Evolutionary conservation across 2,888 invertebrate species (phyloP).

Genomic region (Pediacus dermestoides): DNA sequence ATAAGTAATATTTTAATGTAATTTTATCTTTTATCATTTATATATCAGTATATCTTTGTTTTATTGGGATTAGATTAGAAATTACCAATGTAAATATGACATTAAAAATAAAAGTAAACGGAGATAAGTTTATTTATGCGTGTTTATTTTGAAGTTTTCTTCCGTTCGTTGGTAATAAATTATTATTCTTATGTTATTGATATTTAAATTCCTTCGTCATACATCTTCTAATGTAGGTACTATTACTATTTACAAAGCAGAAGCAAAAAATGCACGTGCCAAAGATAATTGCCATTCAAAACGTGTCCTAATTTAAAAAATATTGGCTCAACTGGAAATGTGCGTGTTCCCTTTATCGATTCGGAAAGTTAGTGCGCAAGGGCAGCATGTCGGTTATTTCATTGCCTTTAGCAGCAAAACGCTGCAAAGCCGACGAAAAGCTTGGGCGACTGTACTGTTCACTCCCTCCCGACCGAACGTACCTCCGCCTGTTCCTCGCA

Average conservation of each 20-base stretch:
- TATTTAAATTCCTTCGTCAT: no score
- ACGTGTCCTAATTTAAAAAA: slow-evolving; percentile 26
- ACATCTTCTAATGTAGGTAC: no score
- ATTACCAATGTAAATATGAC: no score
- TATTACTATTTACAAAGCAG: slow-evolving; percentile 4
- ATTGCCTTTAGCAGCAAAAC: slow-evolving; percentile 9
- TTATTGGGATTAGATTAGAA: no score
- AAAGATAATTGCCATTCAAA: slow-evolving; percentile 19
- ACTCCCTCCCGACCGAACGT: slow-evolving; percentile 19
- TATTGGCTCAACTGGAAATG: slow-evolving; percentile 18
- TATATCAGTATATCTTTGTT: no score
- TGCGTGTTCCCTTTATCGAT: slow-evolving; percentile 28
- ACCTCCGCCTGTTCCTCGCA: slow-evolving; percentile 11
- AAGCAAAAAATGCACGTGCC: slow-evolving; percentile 16
- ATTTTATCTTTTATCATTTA: no score
- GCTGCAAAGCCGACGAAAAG: slow-evolving; percentile 15
- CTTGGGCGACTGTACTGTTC: slow-evolving; percentile 29
- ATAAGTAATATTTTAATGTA: no score
- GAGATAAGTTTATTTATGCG: no score
- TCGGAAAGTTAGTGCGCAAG: slow-evolving; percentile 18
- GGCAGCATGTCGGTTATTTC: slow-evolving; percentile 15
- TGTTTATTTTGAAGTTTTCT: no score
- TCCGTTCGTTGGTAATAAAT: no score
- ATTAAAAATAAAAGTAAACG: no score
- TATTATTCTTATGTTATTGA: no score